These are phyloP conservation scores for Athrips mouffetella DNA, from an alignment of 2,888 invertebrate species.

Conservation along the genomic window DNA sequence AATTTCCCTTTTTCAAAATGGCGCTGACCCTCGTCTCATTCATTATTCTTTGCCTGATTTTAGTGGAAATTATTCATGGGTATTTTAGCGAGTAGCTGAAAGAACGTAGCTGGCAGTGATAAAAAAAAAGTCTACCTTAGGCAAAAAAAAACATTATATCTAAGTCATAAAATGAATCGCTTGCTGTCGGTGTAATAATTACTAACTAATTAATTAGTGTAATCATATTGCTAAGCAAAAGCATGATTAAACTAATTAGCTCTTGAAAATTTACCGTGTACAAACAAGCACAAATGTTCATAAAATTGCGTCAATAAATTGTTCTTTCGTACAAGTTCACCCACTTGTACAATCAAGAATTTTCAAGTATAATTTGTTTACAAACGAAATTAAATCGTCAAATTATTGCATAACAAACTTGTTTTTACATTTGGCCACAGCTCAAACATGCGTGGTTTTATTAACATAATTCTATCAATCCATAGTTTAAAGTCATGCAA, in stretches of 20 bases:
- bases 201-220: neutral
- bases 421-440: too few species aligned
- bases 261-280: too few species aligned
- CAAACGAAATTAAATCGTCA: neutral
- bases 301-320: slow-evolving; percentile 9
- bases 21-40: neutral
- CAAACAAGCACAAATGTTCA: too few species aligned
- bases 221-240: too few species aligned
- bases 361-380: neutral
- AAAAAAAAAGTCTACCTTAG: too few species aligned
- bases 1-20: slow-evolving; percentile 16
- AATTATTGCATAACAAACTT: neutral
- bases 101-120: too few species aligned
- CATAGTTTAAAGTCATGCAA: slow-evolving; percentile 9
- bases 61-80: slow-evolving; percentile 2
- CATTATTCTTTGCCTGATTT: neutral
- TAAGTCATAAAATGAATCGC: too few species aligned
- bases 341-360: slow-evolving; percentile 10
- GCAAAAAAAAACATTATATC: too few species aligned
- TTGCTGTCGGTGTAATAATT: neutral
- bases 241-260: too few species aligned
- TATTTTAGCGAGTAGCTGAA: too few species aligned
- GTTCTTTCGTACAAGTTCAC: neutral
- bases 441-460: too few species aligned
- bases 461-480: slow-evolving; percentile 1